Evolutionary conservation across 2,113 vertebrate species (phyloP), one percentile per base, ranked within the genome.

Genomic region (Galeopterus variegatus): DNA sequence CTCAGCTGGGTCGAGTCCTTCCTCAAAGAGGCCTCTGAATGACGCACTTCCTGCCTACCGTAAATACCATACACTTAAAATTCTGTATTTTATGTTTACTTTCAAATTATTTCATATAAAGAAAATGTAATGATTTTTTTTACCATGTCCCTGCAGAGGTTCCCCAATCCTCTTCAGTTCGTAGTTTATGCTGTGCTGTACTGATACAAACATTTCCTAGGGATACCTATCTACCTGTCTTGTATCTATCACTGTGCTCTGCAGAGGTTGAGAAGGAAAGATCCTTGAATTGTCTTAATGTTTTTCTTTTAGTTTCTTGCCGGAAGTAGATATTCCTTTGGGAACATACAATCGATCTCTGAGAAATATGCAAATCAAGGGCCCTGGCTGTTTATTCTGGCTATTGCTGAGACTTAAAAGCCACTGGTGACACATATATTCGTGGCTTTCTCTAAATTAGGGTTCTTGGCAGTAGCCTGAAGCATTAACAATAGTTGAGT

Each of bases 321-420:
- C 70, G 41, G 56, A 88, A 33, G 21, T 90, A 58, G 14, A 26
- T 33, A 67, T 65, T 70, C 17, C 48, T 50, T 65, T 54, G 52
- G 81, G 8, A 79, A 31, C 45, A 62, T 33, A 52, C 31, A 69
- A 64, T 92, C 92, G 52, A 93, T 93, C 5, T 48, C 64, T 1
- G 1, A 62, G 84, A 93, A 88, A 91, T 67, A 54, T 56, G 28
- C 58, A 50, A 70, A 56, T 81, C 80, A 90, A 76, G n/a, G 64
- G 60, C 48, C 24, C 6, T 80, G 21, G 4, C 33, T 94, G 58
- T 82, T 95, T 92, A n/a, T 93, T 89, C 87, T 83, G 58, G 67
- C 18, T 10, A 54, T 67, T 60, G 94, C 33, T 72, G 60, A 90
- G 90, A 82, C 84, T 93, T 70, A 70, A 77, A 94, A 92, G 50